These are phyloP conservation scores for Epinephelus moara DNA, from an alignment of 2,113 vertebrate species.

Conservation along the genomic window DNA sequence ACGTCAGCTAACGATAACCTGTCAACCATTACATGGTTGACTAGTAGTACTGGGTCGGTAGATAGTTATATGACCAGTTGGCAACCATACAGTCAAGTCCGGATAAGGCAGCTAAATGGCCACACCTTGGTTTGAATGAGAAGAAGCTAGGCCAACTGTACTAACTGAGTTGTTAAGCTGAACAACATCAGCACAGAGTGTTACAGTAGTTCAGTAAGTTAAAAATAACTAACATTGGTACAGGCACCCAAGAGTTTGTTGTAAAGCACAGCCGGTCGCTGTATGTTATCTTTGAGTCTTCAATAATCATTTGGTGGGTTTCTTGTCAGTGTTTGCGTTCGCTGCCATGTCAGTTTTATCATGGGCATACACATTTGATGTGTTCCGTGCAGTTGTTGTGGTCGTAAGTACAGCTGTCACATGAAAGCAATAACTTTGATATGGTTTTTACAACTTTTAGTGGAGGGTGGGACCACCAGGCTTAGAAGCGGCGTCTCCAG, in stretches of 20 bases:
- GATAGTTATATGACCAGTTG: constrained; percentile 27
- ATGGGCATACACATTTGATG: neutral
- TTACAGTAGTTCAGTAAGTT: constrained; percentile 1
- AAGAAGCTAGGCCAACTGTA: constrained; percentile 63
- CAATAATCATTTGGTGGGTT: constrained; percentile 1
- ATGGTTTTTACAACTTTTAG: constrained; percentile 43
- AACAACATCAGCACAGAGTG: neutral
- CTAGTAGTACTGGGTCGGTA: neutral
- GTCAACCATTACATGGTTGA: constrained; percentile 21
- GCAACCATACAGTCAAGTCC: constrained; percentile 39
- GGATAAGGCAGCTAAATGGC: constrained; percentile 72
- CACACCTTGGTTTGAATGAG: constrained; percentile 82
- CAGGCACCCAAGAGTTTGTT: neutral
- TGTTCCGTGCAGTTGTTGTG: neutral
- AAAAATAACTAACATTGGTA: neutral
- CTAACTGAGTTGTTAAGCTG: constrained; percentile 11
- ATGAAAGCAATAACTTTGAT: constrained; percentile 43
- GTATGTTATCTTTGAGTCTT: neutral
- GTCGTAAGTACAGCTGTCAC: constrained; percentile 20
- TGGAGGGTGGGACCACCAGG: constrained; percentile 51
- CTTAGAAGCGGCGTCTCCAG: constrained; percentile 25
- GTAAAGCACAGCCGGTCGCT: constrained; percentile 2
- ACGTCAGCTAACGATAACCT: constrained; percentile 32
- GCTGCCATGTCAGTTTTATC: constrained; percentile 12
- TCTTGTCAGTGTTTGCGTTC: neutral